Conservation (phyloP, 2,113 vertebrate species). For the Antechinus flavipes region DNA sequence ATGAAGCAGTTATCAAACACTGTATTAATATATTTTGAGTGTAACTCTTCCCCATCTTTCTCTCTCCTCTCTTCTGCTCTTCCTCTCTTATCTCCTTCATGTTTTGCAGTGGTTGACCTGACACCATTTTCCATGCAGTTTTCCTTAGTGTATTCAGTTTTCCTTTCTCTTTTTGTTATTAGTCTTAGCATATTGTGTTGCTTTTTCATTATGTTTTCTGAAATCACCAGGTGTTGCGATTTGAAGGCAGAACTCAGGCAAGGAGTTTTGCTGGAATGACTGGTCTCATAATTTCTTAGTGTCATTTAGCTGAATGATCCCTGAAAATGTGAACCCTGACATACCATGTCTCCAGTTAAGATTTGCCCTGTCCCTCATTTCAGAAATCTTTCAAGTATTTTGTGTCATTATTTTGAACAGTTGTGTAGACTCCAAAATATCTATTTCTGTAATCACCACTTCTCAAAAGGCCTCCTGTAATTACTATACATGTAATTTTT, state of each 20-base stretch:
- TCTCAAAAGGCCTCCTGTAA: slow-evolving; percentile 70
- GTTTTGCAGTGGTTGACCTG: not conserved
- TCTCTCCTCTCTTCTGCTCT: not conserved
- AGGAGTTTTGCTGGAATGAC: slow-evolving; percentile 43
- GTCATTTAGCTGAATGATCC: not conserved
- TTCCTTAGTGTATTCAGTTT: not conserved
- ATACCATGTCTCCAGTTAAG: not conserved
- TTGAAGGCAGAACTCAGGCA: slow-evolving; percentile 48
- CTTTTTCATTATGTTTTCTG: not conserved
- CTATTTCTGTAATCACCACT: slow-evolving; percentile 75
- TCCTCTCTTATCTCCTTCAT: not conserved
- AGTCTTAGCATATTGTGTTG: not conserved
- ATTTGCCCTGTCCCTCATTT: not conserved
- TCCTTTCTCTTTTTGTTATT: not conserved
- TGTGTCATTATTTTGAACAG: slow-evolving; percentile 66
- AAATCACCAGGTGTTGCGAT: not conserved
- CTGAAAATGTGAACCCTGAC: slow-evolving; percentile 8
- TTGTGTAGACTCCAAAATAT: slow-evolving; percentile 72
- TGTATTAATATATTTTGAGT: not conserved
- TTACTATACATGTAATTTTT: slow-evolving; percentile 66
- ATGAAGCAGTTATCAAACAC: not conserved
- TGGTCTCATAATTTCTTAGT: not conserved
- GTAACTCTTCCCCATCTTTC: not conserved
- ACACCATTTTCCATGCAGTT: not conserved
- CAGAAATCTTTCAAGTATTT: slow-evolving; percentile 61